These are phyloP conservation scores for Cynoglossus semilaevis DNA, from an alignment of 2,113 vertebrate genomes.

Conservation along the genomic window DNA sequence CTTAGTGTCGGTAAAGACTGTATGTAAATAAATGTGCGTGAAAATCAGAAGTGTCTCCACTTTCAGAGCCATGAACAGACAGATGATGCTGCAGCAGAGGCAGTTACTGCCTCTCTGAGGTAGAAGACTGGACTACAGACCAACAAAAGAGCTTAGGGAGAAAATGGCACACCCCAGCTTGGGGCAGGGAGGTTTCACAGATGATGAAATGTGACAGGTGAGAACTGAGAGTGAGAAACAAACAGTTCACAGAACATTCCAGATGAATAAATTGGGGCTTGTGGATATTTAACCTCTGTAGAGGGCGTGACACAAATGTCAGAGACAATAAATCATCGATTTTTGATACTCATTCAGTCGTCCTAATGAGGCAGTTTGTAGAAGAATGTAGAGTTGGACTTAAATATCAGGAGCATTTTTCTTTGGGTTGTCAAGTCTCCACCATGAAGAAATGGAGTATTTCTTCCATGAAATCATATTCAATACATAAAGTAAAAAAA, in stretches of 20 bases:
- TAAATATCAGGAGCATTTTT: too few relatives aligned
- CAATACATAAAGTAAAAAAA: too few relatives aligned
- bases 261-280: background rate
- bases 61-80: background rate
- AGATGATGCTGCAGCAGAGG: background rate
- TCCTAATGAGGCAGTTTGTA: too few relatives aligned
- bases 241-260: background rate
- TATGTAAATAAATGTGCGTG: background rate
- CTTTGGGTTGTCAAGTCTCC: too few relatives aligned
- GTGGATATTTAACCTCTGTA: background rate
- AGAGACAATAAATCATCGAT: too few relatives aligned
- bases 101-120: background rate
- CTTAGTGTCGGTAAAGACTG: too few relatives aligned
- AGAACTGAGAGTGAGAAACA: slow-evolving; percentile 1
- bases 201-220: slow-evolving; percentile 38
- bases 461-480: too few relatives aligned
- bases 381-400: too few relatives aligned
- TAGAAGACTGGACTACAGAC: background rate
- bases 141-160: background rate
- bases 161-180: slow-evolving; percentile 23
- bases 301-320: background rate
- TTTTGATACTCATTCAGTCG: too few relatives aligned
- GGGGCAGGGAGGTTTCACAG: slow-evolving; percentile 2
- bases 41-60: background rate
- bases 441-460: too few relatives aligned